Evolutionary conservation across 1,140 invertebrate genomes (phyloP).

Genomic region (Drosophila teissieri): DNA sequence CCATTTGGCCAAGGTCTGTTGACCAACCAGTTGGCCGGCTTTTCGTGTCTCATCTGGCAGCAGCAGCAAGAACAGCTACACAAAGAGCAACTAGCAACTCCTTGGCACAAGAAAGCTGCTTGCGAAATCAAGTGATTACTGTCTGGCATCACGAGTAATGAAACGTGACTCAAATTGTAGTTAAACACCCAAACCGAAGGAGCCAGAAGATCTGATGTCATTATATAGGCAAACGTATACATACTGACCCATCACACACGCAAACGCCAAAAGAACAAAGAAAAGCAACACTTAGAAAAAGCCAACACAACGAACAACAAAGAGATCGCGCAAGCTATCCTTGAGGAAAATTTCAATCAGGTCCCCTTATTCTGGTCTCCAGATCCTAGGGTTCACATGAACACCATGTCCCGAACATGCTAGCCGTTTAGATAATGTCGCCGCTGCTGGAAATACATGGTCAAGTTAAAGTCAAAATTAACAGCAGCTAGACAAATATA

Average conservation of each 20-base stretch:
- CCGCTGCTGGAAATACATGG: constrained; percentile 60
- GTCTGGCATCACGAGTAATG: constrained; percentile 81
- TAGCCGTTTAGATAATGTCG: constrained; percentile 76
- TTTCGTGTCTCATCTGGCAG: constrained; percentile 50
- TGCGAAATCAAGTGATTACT: constrained; percentile 80
- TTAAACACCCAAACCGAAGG: constrained; percentile 65
- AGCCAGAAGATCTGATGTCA: constrained; percentile 17
- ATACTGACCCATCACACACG: constrained; percentile 37
- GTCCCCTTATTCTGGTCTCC: background rate
- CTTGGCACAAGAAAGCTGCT: constrained; percentile 37
- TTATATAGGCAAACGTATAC: constrained; percentile 6
- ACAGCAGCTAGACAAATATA: too few species aligned
- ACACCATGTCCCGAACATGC: constrained; percentile 73
- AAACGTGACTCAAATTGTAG: constrained; percentile 82
- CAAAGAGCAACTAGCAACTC: constrained; percentile 21
- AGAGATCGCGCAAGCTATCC: constrained; percentile 30
- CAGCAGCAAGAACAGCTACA: constrained; percentile 25
- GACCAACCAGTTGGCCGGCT: constrained; percentile 22
- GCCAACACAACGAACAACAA: constrained; percentile 43
- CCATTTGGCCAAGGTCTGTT: constrained; percentile 37
- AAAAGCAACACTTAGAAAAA: constrained; percentile 80
- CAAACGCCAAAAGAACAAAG: constrained; percentile 51
- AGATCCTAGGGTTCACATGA: constrained; percentile 2
- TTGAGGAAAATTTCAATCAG: constrained; percentile 10
- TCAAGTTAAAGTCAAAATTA: constrained; percentile 5